A percentile compares a stretch with the other conserved stretches of the same genome.
Evolutionary conservation across 1,140 invertebrate genomes (phyloP).

Genomic region (Drosophila nannoptera): DNA sequence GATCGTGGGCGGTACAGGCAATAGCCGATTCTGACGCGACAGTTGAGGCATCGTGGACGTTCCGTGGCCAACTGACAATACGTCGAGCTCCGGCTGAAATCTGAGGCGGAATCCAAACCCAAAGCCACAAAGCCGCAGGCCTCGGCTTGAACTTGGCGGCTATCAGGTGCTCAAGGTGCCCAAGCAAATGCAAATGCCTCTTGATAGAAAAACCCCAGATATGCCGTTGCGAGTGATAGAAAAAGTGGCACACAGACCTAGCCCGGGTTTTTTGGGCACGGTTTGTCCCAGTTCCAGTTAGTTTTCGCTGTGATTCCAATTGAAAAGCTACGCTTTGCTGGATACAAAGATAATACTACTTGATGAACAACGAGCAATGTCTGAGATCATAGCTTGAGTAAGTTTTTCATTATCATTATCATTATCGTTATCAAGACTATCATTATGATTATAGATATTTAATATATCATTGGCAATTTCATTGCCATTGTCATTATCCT

Average conservation of each 20-base stretch:
- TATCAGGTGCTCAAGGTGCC: constrained; percentile 37
- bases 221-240: constrained; percentile 21
- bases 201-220: constrained; percentile 17
- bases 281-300: not conserved
- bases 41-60: constrained; percentile 57
- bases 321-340: not conserved
- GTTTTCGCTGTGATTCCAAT: not conserved
- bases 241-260: not conserved
- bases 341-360: not conserved
- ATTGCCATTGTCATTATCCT: constrained; percentile 3
- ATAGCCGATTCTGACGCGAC: constrained; percentile 54
- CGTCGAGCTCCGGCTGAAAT: not conserved
- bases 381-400: no score
- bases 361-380: no score
- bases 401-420: not conserved
- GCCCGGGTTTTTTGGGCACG: not conserved
- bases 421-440: not conserved
- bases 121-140: constrained; percentile 50
- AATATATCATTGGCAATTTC: not conserved
- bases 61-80: constrained; percentile 44
- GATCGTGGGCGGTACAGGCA: constrained; percentile 52
- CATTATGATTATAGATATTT: not conserved
- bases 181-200: constrained; percentile 40
- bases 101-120: constrained; percentile 26
- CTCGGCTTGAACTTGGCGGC: constrained; percentile 61